Base-by-base conservation (phyloP, 2,113 vertebrate genomes). In the Hyla sarda region DNA sequence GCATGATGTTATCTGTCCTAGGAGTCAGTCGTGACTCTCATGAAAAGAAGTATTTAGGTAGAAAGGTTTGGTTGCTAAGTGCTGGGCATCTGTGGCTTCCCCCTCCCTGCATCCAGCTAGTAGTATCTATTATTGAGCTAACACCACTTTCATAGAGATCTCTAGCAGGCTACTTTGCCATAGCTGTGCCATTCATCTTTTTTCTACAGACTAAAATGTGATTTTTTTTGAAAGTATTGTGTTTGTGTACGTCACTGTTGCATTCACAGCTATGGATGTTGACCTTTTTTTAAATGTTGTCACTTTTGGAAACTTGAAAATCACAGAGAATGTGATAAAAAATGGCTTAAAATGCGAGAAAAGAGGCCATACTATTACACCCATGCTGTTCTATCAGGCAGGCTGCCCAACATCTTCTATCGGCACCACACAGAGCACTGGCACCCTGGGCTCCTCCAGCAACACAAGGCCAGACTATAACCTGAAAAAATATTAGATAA, bases 11-110 rank as follows among this genome's bases (percentile, higher is more conserved):
- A 88, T 92, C 93, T 93, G 89, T 92, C 94, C 94, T 95, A 93
- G 85, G 76, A 94, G 93, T 96, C 94, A 95, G 96, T 97, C 94
- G 93, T 97, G 96, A 97, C 95, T 92, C 30, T 95, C 92, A 93
- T 95, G 90, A 94, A 96, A 96, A 95, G 93, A 93, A 92, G 90
- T 95, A 94, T 95, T 96, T 95, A 95, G 94, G 94, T 95, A 95
- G 95, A 92, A 95, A 95, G 93, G 92, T 93, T 94, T 92, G 90
- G 93, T 96, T 97, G 94, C 95, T 95, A 95, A 92, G 95, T 95
- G 95, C 92, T 93, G 41, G 89, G 90, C 92, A 93, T 96, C 90
- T 92, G 92, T 93, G 93, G 90, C 94, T 87, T 93, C 69, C 47
- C 84, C 84, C 52, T 58, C 41, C 73, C 73, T 37, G 32, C 56